Base-by-base conservation (phyloP, 2,888 invertebrate genomes). In the Sipha maydis region DNA sequence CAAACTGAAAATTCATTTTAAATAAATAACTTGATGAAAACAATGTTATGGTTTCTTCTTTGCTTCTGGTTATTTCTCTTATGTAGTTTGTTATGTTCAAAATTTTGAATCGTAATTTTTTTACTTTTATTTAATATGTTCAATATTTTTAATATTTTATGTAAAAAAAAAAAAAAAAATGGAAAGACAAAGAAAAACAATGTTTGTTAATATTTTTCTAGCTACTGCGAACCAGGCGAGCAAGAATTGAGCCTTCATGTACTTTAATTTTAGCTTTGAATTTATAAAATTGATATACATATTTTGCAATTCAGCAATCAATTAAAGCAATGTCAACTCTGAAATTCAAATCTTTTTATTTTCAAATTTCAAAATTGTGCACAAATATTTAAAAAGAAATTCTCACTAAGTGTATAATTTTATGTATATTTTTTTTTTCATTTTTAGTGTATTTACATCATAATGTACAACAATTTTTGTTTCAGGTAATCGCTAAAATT, bases 231-330 rank as follows among this genome's bases (percentile, higher is more conserved):
- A 88, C 86, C 86, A 88, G 86, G 86, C 86, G 86, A 88, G 80
- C 86, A 88, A 88, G 86, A 88, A 88, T 73, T 88, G 80, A 88
- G 86, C 86, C 86, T 80, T 82, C 86, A 75, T 88, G 75, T 88
- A 88, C 80, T 88, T 88, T 88, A 88, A 88, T 80, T 88, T 88
- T 88, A 88, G 86, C 80, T 88, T 88, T 88, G 86, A 88, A 80
- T 88, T 80, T 88, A 88, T 80, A 88, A 82, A n/a, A 88, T 80
- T 88, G n/a, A 79, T 80, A 75, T 88, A 88, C 80, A 82, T 80
- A 80, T 80, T 88, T 88, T 88, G 86, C 73, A 80, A 88, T 80
- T 80, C 75, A 80, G 80, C 80, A 88, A 80, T 14, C 80, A 88
- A 88, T 88, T 88, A 88, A 88, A 88, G 79, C 56, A 31, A 88